These are phyloP conservation scores for Brienomyrus brachyistius DNA, from an alignment of 2,113 vertebrate genomes.

Conservation along the genomic window DNA sequence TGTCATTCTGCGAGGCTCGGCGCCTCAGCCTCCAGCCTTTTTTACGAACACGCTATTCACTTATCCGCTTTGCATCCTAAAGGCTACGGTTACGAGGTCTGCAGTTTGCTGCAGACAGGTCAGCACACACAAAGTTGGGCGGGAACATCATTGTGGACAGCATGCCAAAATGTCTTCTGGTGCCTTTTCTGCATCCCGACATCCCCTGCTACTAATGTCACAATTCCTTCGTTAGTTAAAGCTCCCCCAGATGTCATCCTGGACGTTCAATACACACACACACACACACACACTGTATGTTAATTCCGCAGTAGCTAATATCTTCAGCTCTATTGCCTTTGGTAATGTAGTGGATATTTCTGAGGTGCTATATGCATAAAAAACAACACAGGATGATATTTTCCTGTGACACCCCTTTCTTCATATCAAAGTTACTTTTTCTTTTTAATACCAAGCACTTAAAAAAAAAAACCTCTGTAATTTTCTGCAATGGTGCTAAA, in stretches of 20 bases:
- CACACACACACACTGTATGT: background rate
- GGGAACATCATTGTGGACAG: background rate
- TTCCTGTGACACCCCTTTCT: background rate
- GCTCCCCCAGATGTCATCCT: background rate
- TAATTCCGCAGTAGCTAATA: background rate
- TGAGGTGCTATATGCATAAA: background rate
- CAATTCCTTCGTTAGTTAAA: background rate
- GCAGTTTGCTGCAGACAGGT: background rate
- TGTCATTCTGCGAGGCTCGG: background rate
- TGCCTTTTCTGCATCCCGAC: background rate
- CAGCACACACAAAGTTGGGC: background rate
- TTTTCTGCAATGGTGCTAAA: background rate
- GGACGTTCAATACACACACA: background rate
- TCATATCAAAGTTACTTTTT: background rate
- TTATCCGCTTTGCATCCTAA: background rate
- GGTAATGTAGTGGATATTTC: background rate
- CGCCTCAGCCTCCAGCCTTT: background rate
- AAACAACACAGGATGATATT: background rate
- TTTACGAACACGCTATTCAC: background rate
- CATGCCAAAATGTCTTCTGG: background rate
- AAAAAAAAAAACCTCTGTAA: background rate
- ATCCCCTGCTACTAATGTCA: background rate
- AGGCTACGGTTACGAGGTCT: background rate
- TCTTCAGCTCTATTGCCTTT: background rate
- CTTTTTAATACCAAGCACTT: constrained; percentile 19